These are phyloP conservation scores for Calephelis virginiensis DNA, from an alignment of 1,140 invertebrate species.

Conservation along the genomic window DNA sequence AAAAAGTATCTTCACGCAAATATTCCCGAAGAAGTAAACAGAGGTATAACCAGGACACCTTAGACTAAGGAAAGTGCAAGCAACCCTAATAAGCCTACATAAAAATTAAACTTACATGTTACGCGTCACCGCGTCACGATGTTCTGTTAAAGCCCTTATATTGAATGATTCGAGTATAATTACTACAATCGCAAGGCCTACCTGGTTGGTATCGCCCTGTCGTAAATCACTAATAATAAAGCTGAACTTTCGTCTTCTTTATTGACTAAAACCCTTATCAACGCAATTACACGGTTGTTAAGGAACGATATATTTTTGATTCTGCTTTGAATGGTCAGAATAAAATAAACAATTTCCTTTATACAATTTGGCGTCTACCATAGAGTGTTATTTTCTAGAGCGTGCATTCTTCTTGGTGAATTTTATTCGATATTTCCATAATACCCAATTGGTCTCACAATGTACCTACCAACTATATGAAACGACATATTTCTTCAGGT, in stretches of 20 bases:
- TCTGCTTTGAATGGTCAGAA: constrained; percentile 32
- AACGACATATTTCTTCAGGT: too few species aligned
- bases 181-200: constrained; percentile 52
- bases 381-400: background rate
- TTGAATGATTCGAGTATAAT: constrained; percentile 55
- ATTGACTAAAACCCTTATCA: constrained; percentile 68
- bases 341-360: constrained; percentile 30
- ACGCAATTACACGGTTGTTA: constrained; percentile 69
- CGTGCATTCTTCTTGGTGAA: too few species aligned
- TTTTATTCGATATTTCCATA: too few species aligned
- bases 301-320: constrained; percentile 50
- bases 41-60: too few species aligned
- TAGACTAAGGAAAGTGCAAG: too few species aligned
- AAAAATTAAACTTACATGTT: too few species aligned
- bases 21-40: too few species aligned
- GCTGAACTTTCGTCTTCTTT: constrained; percentile 52
- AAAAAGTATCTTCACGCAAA: too few species aligned
- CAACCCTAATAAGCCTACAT: too few species aligned
- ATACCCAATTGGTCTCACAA: too few species aligned
- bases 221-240: constrained; percentile 71
- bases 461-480: too few species aligned
- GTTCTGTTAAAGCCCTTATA: background rate
- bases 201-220: constrained; percentile 42
- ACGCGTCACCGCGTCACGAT: background rate
- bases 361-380: constrained; percentile 28